Base-by-base conservation (phyloP, 2,888 invertebrate genomes). In the Calliphora vomitoria region DNA sequence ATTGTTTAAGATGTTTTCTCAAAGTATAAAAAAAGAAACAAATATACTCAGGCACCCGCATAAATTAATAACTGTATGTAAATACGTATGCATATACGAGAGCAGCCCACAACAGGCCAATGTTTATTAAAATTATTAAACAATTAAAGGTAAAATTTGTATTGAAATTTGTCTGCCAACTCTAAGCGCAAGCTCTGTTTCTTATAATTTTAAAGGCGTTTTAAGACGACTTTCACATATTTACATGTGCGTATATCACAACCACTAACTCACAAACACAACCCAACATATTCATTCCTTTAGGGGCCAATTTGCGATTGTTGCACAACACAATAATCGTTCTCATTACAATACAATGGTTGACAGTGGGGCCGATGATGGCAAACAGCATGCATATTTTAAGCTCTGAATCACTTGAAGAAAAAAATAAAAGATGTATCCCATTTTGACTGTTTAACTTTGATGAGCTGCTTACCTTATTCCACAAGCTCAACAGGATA, bases 301-400 rank as follows among this genome's bases (percentile, higher is more conserved):
- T n/a, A 41, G 25, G 41, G 41, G 58, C 72, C 41, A 72, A 72
- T 58, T 72, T 72, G 25, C 25, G 25, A 41, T 58, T 41, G 8
- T 58, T 25, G 25, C 8, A 41, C 15, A 66, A 44, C 8, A 66
- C 66, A 66, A 66, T 41, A 44, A 18, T 13, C 20, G 20, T 44
- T 44, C 13, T 44, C 18, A 66, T 6, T 13, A 35, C 31, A 31
- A 60, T 31, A 15, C 6, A 35, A 31, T 60, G 5, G 18, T 4
- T 13, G 2, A 44, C 44, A 44, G 44, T 44, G 44, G 13, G 44
- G 3, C 13, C 35, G 4, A 35, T 4, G 6, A 5, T 35, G 5
- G 6, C 6, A 35, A 35, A 4, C 0, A 35, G 5, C 5, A 35
- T 35, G 35, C 6, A 35, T 35, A 6, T 35, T 35, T 35, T 6